phyloP scores from a whole-genome alignment of 2,113 vertebrate genomes.

The Silurus asotus region DNA sequence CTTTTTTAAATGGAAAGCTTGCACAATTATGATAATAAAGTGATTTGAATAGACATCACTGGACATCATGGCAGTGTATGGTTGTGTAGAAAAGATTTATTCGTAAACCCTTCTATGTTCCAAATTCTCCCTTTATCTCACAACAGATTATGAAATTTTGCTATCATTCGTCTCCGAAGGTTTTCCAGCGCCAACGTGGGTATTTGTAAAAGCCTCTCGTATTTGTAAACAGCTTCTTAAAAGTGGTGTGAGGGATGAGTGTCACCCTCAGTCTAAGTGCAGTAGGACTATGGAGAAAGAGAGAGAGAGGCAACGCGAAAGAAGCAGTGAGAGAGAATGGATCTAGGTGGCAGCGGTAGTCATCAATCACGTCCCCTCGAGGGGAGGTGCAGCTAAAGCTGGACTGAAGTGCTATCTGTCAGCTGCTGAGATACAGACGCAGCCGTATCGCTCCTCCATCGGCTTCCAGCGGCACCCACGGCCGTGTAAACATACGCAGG shows the following conservation, averaged over 20 bases:
- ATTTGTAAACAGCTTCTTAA: slow-evolving; percentile 33
- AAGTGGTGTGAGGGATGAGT: slow-evolving; percentile 37
- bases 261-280: slow-evolving; percentile 65
- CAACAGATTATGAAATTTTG: neutral
- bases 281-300: slow-evolving; percentile 65
- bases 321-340: slow-evolving; percentile 66
- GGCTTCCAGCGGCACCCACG: slow-evolving; percentile 66
- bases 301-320: slow-evolving; percentile 11
- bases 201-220: slow-evolving; percentile 14
- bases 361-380: slow-evolving; percentile 80
- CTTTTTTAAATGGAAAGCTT: neutral
- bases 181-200: neutral
- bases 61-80: neutral
- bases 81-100: neutral
- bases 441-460: slow-evolving; percentile 70
- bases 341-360: slow-evolving; percentile 75
- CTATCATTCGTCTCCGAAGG: neutral
- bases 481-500: slow-evolving; percentile 74
- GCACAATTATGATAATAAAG: neutral
- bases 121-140: slow-evolving; percentile 1
- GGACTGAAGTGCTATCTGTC: slow-evolving; percentile 80
- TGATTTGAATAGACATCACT: neutral
- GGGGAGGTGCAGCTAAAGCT: slow-evolving; percentile 77
- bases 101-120: neutral
- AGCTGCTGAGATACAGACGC: slow-evolving; percentile 69